Evolutionary conservation across 2,888 invertebrate species (phyloP), one percentile per base, ranked within the genome.

Genomic region (Trichopria drosophilae): DNA sequence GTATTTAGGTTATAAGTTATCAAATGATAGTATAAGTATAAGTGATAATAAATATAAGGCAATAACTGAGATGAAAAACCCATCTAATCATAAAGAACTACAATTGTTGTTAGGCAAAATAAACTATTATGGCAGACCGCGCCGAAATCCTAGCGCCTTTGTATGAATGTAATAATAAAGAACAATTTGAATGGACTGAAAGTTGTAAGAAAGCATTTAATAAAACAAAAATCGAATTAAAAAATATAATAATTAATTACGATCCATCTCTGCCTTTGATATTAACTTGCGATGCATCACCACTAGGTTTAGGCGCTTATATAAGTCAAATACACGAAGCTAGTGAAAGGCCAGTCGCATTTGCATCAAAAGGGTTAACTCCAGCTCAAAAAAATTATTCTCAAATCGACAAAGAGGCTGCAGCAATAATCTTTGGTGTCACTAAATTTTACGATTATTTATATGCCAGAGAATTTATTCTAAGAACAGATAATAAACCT

Each of bases 101-200:
- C 44, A 44, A 35, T 20, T 45, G 29, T 22, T 49, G 9, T n/a
- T 46, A 19, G 45, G 50, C 7, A 40, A 45, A 45, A 41, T 53
- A 10, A 53, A 41, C 31, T 45, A 46, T 19, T 53, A 53, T 28
- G 41, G 41, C 10, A 31, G 49, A 53, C 13, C 35, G 39, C n/a
- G 29, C 40, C 10, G 10, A 42, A 20, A 39, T 36, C 6, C 36
- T 43, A 32, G 22, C 5, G n/a, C 53, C 48, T 15, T 24, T 43
- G 9, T 53, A 44, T 34, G 24, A 53, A 16, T 29, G 19, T 31
- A 42, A 15, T 26, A 47, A 51, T 16, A 3, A 13, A 6, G 22
- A 44, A 44, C 16, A 28, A 36, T 46, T 46, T 16, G 3, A 12
- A 3, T 46, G 37, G 46, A 37, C 24, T 4, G 13, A 37, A 7